phyloP scores from a whole-genome alignment of 2,113 vertebrate species.

The Melospiza georgiana region DNA sequence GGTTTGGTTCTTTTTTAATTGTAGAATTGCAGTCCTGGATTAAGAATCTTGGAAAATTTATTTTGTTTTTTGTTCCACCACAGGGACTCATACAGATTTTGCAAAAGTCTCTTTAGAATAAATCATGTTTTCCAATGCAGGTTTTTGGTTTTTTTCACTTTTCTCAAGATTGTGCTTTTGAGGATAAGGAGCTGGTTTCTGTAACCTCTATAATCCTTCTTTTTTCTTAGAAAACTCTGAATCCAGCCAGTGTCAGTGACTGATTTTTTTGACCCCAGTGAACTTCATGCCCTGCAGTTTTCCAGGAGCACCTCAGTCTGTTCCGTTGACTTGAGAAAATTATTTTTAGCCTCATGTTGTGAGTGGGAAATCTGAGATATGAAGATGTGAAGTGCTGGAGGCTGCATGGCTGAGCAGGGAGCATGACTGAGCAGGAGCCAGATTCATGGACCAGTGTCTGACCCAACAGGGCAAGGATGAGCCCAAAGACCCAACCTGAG shows the following conservation, averaged over 20 bases:
- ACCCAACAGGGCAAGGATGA: neutral
- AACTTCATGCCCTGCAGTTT: slow-evolving; percentile 27
- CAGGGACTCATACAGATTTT: neutral
- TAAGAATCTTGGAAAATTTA: neutral
- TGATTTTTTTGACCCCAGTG: slow-evolving; percentile 20
- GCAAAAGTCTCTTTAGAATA: neutral
- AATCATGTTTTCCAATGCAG: neutral
- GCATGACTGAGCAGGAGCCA: neutral
- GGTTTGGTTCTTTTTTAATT: slow-evolving; percentile 29
- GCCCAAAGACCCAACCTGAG: neutral
- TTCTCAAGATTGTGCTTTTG: neutral
- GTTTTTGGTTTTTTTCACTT: neutral
- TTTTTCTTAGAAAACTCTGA: neutral
- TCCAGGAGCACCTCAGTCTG: neutral
- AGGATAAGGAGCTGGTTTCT: neutral
- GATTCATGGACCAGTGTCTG: neutral
- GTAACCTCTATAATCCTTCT: neutral
- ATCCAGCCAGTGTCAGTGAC: neutral
- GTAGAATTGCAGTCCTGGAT: neutral
- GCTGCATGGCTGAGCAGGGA: neutral
- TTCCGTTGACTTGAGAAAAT: neutral
- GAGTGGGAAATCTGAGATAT: neutral
- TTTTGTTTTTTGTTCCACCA: neutral
- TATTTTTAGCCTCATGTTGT: slow-evolving; percentile 1
- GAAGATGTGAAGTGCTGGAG: slow-evolving; percentile 4